A percentile compares a stretch with the other conserved stretches of the same genome.
phyloP scores from a whole-genome alignment of 1,140 invertebrate species.

The Bombus terrestris region DNA sequence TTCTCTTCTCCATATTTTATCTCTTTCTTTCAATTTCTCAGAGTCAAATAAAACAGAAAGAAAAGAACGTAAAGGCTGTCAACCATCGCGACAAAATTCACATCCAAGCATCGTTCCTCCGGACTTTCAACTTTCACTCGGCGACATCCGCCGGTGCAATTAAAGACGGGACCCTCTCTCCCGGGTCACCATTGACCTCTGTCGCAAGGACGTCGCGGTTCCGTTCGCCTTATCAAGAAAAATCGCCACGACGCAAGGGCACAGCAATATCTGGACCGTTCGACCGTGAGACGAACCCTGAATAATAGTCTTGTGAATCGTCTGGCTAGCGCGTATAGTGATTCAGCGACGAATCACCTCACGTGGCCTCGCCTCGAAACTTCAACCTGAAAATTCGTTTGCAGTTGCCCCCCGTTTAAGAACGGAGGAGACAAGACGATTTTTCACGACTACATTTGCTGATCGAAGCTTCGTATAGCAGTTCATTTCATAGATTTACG shows the following conservation, averaged over 20 bases:
- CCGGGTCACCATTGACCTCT: slow-evolving; percentile 14
- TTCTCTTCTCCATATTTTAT: not conserved
- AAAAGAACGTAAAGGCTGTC: not conserved
- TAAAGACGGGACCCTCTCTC: slow-evolving; percentile 7
- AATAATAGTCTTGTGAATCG: slow-evolving; percentile 54
- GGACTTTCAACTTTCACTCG: slow-evolving; percentile 17
- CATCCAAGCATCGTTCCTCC: not conserved
- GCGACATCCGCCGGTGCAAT: slow-evolving; percentile 4
- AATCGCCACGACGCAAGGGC: slow-evolving; percentile 34
- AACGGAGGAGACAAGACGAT: too few species aligned
- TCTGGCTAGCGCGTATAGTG: slow-evolving; percentile 33
- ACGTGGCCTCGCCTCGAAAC: slow-evolving; percentile 29
- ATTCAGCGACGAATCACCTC: slow-evolving; percentile 47
- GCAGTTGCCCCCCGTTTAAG: not conserved
- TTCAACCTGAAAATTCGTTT: slow-evolving; percentile 41
- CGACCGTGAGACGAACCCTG: slow-evolving; percentile 53
- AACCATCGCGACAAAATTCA: not conserved
- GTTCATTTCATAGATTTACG: too few species aligned
- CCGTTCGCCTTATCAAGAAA: slow-evolving; percentile 42
- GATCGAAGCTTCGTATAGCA: too few species aligned
- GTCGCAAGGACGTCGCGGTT: slow-evolving; percentile 34
- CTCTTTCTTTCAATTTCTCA: not conserved
- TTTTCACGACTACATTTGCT: too few species aligned
- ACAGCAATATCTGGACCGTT: slow-evolving; percentile 47
- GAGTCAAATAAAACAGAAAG: not conserved